Evolutionary conservation across 2,113 vertebrate genomes (phyloP).

Genomic region (Bujurquina vittata): DNA sequence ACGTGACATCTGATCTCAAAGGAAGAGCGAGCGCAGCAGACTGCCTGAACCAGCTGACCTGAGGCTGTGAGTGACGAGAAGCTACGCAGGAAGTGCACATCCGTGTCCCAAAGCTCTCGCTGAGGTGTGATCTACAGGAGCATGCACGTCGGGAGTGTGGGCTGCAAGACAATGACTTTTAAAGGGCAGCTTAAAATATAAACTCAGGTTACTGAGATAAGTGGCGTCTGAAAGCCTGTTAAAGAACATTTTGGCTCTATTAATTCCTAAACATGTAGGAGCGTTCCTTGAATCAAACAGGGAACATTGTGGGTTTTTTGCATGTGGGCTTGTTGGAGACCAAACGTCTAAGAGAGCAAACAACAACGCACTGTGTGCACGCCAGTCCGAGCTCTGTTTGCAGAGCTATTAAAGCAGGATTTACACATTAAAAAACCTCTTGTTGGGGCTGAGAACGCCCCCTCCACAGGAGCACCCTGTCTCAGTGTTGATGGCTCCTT

Average conservation of each 20-base stretch:
- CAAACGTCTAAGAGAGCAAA: slow-evolving; percentile 20
- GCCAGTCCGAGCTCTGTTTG: slow-evolving; percentile 35
- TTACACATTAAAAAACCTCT: slow-evolving; percentile 12
- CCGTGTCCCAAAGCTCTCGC: background rate
- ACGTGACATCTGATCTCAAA: background rate
- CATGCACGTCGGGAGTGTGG: slow-evolving; percentile 55
- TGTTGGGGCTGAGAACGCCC: background rate
- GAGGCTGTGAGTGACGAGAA: slow-evolving; percentile 18
- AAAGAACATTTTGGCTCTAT: slow-evolving; percentile 31
- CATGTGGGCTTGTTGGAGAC: slow-evolving; percentile 65
- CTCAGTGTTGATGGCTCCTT: background rate
- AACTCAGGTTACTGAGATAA: background rate
- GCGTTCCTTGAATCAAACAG: slow-evolving; percentile 28
- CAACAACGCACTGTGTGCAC: slow-evolving; percentile 24
- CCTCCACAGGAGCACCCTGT: background rate
- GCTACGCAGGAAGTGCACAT: background rate
- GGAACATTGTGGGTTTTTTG: slow-evolving; percentile 67
- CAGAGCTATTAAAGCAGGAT: slow-evolving; percentile 15
- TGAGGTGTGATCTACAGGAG: slow-evolving; percentile 27
- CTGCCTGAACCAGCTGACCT: slow-evolving; percentile 30
- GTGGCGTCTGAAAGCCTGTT: slow-evolving; percentile 21
- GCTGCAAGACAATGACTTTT: slow-evolving; percentile 66
- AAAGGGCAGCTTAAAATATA: slow-evolving; percentile 30
- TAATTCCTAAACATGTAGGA: slow-evolving; percentile 26
- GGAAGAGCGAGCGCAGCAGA: background rate